These are phyloP conservation scores for Hylyphantes graminicola DNA, from an alignment of 1,140 invertebrate genomes.

Conservation along the genomic window DNA sequence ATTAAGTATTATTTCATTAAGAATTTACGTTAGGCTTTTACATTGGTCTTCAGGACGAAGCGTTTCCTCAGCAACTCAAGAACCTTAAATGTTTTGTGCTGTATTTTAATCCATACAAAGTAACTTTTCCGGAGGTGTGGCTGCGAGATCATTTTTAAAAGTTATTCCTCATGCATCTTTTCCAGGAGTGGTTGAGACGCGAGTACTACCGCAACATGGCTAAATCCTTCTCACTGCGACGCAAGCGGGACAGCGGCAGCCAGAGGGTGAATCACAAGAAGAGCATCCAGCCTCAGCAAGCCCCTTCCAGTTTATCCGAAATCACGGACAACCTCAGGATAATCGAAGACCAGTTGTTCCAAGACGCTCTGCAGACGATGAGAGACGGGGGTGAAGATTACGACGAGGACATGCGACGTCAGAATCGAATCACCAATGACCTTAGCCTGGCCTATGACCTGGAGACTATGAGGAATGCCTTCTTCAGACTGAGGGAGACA, in stretches of 20 bases:
- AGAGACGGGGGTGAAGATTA: conserved; percentile 34
- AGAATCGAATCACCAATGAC: conserved; percentile 33
- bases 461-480: conserved; percentile 57
- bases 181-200: conserved; percentile 42
- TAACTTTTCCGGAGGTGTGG: too few species aligned
- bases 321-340: conserved; percentile 44
- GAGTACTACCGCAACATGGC: conserved; percentile 59
- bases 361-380: conserved; percentile 51
- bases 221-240: conserved; percentile 44
- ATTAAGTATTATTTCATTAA: not conserved
- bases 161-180: not conserved
- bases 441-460: conserved; percentile 59
- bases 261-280: not conserved
- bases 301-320: conserved; percentile 2
- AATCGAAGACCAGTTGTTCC: conserved; percentile 55
- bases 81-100: too few species aligned
- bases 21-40: not conserved
- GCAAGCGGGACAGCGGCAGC: conserved; percentile 35
- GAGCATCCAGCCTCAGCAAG: conserved; percentile 1
- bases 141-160: too few species aligned
- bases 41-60: not conserved
- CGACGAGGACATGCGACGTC: conserved; percentile 6
- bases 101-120: too few species aligned
- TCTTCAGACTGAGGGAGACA: conserved; percentile 46
- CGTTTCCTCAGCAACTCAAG: not conserved